phyloP scores from a whole-genome alignment of 2,113 vertebrate species.

The Oncorhynchus masou region DNA sequence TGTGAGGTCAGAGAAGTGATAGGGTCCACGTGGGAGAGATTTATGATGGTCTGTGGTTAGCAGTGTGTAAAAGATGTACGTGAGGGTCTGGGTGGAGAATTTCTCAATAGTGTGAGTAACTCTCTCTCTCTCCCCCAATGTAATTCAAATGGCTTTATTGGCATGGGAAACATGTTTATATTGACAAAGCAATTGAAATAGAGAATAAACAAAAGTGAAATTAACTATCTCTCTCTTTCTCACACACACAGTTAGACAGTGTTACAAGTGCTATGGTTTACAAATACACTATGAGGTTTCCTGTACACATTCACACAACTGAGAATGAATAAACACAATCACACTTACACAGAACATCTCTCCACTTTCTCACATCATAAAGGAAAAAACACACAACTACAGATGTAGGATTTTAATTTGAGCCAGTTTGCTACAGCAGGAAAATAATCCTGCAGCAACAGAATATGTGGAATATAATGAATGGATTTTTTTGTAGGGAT shows the following conservation, averaged over 20 bases:
- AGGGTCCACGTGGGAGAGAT: slow-evolving; percentile 54
- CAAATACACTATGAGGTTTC: not conserved
- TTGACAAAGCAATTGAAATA: too few species aligned
- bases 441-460: too few species aligned
- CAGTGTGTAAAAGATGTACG: slow-evolving; percentile 9
- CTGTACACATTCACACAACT: not conserved
- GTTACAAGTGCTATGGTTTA: too few species aligned
- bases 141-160: too few species aligned
- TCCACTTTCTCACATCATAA: too few species aligned
- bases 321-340: not conserved
- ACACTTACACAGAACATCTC: not conserved
- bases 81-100: slow-evolving; percentile 21
- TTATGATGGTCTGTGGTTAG: slow-evolving; percentile 43
- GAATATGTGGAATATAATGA: too few species aligned
- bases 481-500: too few species aligned
- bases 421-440: too few species aligned
- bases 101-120: slow-evolving; percentile 11
- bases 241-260: not conserved
- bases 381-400: too few species aligned
- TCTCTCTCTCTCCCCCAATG: not conserved
- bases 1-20: slow-evolving; percentile 60
- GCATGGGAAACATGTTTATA: too few species aligned
- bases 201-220: too few species aligned
- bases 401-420: too few species aligned
- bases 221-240: not conserved